phyloP scores from a whole-genome alignment of 2,888 invertebrate genomes.

The Amphimallon solstitiale region DNA sequence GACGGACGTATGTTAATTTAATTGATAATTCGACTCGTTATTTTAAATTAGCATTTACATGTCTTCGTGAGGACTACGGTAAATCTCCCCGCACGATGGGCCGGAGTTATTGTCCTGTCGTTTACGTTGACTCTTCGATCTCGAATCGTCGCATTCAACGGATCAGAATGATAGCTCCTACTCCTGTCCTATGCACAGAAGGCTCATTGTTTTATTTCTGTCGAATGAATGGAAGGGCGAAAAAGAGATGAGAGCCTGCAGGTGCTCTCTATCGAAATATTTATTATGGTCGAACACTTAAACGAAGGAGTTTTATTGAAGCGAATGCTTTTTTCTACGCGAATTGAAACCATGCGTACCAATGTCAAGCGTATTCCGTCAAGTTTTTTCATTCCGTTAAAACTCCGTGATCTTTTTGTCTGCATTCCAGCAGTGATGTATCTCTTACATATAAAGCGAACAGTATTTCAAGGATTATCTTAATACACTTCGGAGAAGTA shows the following conservation, averaged over 20 bases:
- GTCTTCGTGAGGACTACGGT: constrained; percentile 8
- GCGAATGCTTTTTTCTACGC: too few species aligned
- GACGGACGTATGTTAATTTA: constrained; percentile 37
- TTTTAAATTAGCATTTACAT: constrained; percentile 38
- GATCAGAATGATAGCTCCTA: background rate
- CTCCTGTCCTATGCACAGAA: background rate
- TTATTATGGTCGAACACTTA: background rate
- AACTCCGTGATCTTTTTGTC: too few species aligned
- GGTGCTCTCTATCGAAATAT: background rate
- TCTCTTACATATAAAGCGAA: too few species aligned
- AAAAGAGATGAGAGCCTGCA: background rate
- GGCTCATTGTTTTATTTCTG: background rate
- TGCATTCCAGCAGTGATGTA: too few species aligned
- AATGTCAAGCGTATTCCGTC: too few species aligned
- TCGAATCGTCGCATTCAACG: background rate
- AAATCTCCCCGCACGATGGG: constrained; percentile 26
- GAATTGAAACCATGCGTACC: too few species aligned
- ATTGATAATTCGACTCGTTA: constrained; percentile 39
- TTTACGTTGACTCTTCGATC: constrained; percentile 23
- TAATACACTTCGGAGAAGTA: too few species aligned
- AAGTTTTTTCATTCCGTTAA: too few species aligned
- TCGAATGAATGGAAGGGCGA: constrained; percentile 3
- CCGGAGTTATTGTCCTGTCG: constrained; percentile 36
- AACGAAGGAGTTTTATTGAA: background rate
- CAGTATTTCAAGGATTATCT: too few species aligned